Base-by-base conservation (phyloP, 2,797 vertebrate species). In the Phrynocephalus vlangalii region DNA sequence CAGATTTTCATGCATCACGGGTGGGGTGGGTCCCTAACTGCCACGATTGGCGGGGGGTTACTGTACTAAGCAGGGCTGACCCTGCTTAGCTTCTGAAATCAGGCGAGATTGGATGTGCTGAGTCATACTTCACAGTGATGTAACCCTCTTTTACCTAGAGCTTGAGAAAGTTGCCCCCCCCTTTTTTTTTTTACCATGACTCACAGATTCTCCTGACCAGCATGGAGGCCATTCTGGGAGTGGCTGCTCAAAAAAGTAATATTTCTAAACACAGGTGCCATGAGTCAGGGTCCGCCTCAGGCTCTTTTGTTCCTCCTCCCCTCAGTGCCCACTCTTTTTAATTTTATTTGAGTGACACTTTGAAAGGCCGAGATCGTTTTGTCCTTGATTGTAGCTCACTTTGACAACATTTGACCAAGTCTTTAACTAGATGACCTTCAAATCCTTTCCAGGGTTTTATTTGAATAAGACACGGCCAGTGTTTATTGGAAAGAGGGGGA, bases 391-490 rank as follows among this genome's bases (percentile, higher is more conserved):
- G 79, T 50, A 11, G 82, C 50, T 84, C 68, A 79, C 70, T 63
- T 50, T 67, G 68, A 79, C 82, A 79, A 73, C 56, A 50, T 79
- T 79, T 50, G 68, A 78, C 30, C 70, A 73, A 20, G 22, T 24
- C 78, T 73, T 79, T 73, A 79, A 38, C 76, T 73, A 63, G 56
- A 50, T 73, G 87, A 67, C 60, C 28, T 84, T 84, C 68, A 80
- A 48, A 48, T 79, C 76, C 87, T n/a, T 88, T 80, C 77, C 70
- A 80, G 87, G 2, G 33, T 75, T 79, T 44, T 80, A 33, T 79
- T 79, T 80, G 82, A 73, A 67, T 79, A 84, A 88, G 77, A 79
- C 7, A 9, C 52, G 84, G 56, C 67, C 20, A 50, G 68, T 50
- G 50, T 66, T 84, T 72, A 79, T 66, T 52, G 52, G 56, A 30